Evolutionary conservation across 2,113 vertebrate species (phyloP).

Genomic region (Micromys minutus): DNA sequence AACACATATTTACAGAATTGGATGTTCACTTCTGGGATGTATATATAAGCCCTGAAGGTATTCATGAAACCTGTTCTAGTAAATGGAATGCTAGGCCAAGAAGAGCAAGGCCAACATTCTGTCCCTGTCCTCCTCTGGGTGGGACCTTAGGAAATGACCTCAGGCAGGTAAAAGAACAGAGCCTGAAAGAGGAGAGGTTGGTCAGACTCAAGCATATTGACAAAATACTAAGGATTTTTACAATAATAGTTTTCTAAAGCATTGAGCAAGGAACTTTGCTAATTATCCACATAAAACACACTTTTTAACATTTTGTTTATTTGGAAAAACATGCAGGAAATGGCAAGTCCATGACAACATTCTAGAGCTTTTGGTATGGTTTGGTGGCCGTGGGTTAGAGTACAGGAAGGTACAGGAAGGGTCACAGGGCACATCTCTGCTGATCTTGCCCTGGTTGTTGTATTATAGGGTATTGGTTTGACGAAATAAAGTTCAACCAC

Average conservation of each 20-base stretch:
- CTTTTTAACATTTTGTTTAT: conserved; percentile 7
- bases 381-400: neutral
- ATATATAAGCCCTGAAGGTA: neutral
- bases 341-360: neutral
- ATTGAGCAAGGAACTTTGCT: neutral
- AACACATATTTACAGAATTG: neutral
- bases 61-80: neutral
- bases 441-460: neutral
- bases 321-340: neutral
- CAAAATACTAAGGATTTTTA: conserved; percentile 12
- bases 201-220: neutral
- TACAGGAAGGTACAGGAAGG: neutral
- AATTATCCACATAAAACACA: neutral
- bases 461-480: neutral
- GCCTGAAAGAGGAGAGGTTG: neutral
- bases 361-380: neutral
- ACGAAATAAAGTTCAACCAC: neutral
- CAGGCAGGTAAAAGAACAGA: neutral
- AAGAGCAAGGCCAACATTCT: neutral
- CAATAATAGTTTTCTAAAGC: conserved; percentile 23
- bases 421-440: neutral
- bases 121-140: neutral
- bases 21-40: neutral
- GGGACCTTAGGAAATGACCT: neutral
- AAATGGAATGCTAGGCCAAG: neutral